phyloP scores from a whole-genome alignment of 2,888 invertebrate genomes.

The Saturnia japonica region DNA sequence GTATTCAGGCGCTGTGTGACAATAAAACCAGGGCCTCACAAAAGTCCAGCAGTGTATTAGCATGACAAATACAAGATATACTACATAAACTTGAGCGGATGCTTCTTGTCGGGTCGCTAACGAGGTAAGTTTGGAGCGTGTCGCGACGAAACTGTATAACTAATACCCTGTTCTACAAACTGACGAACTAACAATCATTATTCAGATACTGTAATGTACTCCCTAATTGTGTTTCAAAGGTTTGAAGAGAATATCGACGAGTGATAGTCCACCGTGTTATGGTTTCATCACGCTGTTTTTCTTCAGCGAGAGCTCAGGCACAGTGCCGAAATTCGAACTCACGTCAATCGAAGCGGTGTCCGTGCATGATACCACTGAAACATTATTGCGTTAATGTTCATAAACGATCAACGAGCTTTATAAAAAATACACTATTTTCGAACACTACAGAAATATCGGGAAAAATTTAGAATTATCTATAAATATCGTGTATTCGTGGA shows the following conservation, averaged over 20 bases:
- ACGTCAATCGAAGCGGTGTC: too few species aligned
- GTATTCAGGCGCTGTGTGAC: background rate
- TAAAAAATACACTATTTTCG: too few species aligned
- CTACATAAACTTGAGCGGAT: constrained; percentile 9
- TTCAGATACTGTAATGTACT: background rate
- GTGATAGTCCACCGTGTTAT: too few species aligned
- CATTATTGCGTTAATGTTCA: too few species aligned
- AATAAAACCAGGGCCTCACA: constrained; percentile 3
- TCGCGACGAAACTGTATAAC: constrained; percentile 24
- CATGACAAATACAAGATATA: constrained; percentile 19
- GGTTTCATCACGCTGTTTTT: too few species aligned
- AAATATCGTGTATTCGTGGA: too few species aligned
- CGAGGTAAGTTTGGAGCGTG: constrained; percentile 33
- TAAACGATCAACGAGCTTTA: too few species aligned
- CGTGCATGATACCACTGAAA: too few species aligned
- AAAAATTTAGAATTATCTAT: too few species aligned
- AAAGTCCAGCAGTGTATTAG: constrained; percentile 10
- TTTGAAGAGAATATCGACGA: background rate
- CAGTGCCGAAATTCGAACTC: too few species aligned
- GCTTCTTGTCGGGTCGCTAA: constrained; percentile 30
- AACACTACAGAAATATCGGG: too few species aligned
- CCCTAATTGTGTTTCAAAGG: background rate
- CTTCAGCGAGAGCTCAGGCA: too few species aligned
- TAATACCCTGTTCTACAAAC: constrained; percentile 24
- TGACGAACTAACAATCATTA: constrained; percentile 21